Base-by-base conservation (phyloP, 2,113 vertebrate species). In the Columba janthina region DNA sequence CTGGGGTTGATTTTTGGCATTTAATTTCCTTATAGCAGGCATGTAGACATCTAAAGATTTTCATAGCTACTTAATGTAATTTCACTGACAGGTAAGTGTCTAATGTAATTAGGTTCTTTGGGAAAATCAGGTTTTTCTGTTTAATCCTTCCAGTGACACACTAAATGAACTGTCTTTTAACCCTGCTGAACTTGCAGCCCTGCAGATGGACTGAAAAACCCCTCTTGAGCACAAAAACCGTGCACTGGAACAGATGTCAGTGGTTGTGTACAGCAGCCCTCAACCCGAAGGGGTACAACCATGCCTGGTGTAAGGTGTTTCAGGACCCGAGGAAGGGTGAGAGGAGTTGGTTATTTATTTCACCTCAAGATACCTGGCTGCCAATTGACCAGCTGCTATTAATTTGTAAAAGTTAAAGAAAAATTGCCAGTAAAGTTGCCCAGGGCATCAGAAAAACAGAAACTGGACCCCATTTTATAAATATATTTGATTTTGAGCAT, bases 201-300 rank as follows among this genome's bases (percentile, higher is more conserved):
- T 16, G 16, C 36, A 44, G 65, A 62, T 3, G 65, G 75, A 38
- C 53, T 64, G 50, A 58, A 61, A 65, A 50, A 14, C 5, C 34
- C 32, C 15, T 46, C 50, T 4, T 25, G 34, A 79, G 73, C 44
- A 72, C 0, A 0, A 69, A 80, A 72, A 61, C 5, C 0, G 0
- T 88, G 57, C 11, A 7, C 28, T 84, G 61, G 36, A 90, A 36
- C 29, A 84, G 61, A 78, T 7, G n/a, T 16, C 40, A 58, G 28
- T 7, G 26, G 15, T 57, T 0, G 4, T n/a, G 38, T 42, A 53
- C 3, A 2, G 46, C 58, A 85, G 46, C 19, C 12, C 31, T 76
- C 67, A 18, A 4, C 5, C 57, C 21, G n/a, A 21, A 64, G 15
- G 48, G n/a, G 9, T 42, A 38, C 2, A 24, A 61, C 20, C n/a